Base-by-base conservation (phyloP, 2,797 vertebrate species). In the Anguilla pacifica region DNA sequence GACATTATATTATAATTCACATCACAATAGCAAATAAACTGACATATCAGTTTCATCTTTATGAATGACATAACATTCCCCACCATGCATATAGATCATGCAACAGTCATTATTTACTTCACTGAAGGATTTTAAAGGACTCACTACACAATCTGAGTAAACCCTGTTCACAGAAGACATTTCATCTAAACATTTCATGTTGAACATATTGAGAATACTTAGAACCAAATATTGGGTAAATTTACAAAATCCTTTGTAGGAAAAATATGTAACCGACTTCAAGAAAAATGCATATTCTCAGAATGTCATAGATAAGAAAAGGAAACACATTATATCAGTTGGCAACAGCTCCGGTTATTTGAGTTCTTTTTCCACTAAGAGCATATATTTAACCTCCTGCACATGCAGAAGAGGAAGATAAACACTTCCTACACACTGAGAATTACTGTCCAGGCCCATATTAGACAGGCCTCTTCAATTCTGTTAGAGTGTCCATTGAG, bases 361-460 rank as follows among this genome's bases (percentile, higher is more conserved):
- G 35, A 35, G 35, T 35, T 35, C 35, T 35, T 35, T 35, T 39
- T 49, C 17, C 19, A 72, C 11, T 46, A 43, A 86, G 46, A 86
- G 67, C n/a, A 51, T 22, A 22, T 6, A 0, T 51, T 28, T 43
- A 87, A 82, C 7, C 74, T 83, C 55, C 86, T 82, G 74, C 86
- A 64, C 77, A 49, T 28, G 59, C 64, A 74, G 49, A 77, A 86
- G 43, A 74, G 67, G 67, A 86, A 86, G 67, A 77, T 7, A 79
- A 64, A 79, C n/a, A 31, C 43, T 35, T 86, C 43, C 67, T 86
- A 86, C 67, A 86, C 46, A 35, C 39, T 70, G 59, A 86, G 35
- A 86, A 86, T 72, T 86, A 28, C 85, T 70, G 85, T 49, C 61
- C 61, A 86, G 64, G 5, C 61, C 61, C 61, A 49, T 86, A 43